Evolutionary conservation across 2,888 invertebrate species (phyloP).

Genomic region (Apeira syringaria): DNA sequence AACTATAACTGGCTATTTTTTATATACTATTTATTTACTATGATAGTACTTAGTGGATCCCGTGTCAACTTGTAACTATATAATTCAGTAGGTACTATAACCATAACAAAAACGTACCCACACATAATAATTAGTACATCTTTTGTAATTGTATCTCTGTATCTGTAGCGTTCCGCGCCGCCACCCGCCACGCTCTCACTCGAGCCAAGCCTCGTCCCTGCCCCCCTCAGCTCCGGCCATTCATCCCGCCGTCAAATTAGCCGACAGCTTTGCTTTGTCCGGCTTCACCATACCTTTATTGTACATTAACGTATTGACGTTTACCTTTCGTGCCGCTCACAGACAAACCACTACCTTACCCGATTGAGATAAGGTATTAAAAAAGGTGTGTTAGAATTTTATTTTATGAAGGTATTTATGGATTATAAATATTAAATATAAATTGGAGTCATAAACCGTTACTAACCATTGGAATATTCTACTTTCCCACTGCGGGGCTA

Average conservation of each 20-base stretch:
- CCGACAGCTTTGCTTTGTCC: conserved; percentile 69
- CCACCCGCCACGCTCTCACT: conserved; percentile 33
- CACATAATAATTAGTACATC: too few species aligned
- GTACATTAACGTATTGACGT: conserved; percentile 40
- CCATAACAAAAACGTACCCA: too few species aligned
- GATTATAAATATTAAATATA: conserved; percentile 42
- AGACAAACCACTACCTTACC: conserved; percentile 33
- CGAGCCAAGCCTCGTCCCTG: conserved; percentile 30
- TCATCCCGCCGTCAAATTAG: conserved; percentile 68
- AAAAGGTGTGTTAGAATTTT: conserved; percentile 8
- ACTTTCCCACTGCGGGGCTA: conserved; percentile 23
- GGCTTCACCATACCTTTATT: conserved; percentile 60
- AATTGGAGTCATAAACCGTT: conserved; percentile 41
- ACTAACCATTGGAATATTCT: conserved; percentile 34
- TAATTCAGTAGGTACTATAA: too few species aligned
- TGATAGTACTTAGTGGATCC: too few species aligned
- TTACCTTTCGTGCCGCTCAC: conserved; percentile 25
- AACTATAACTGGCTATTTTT: too few species aligned
- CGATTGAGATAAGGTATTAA: conserved; percentile 13
- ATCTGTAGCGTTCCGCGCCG: too few species aligned
- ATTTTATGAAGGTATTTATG: conserved; percentile 38
- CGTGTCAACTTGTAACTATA: too few species aligned
- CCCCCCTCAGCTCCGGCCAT: conserved; percentile 44
- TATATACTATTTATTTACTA: too few species aligned
- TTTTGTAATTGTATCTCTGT: too few species aligned